Conservation (phyloP, 2,113 vertebrate genomes). For the Dasyurus viverrinus region DNA sequence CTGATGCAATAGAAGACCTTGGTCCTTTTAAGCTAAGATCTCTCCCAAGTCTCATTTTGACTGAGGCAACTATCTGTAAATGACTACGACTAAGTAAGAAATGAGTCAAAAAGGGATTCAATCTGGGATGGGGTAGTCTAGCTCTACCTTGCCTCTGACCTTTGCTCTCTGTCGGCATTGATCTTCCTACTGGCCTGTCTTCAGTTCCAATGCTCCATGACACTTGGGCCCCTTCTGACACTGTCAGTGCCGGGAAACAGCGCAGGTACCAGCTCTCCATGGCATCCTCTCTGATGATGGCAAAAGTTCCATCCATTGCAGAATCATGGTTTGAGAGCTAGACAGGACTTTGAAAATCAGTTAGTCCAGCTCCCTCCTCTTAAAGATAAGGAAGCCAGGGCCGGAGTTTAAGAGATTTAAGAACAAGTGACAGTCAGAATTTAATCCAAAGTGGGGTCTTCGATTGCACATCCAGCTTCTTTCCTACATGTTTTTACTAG, state of each 20-base stretch:
- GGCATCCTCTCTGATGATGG: background rate
- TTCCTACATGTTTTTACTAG: background rate
- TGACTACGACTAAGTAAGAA: too few species aligned
- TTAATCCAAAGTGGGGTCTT: background rate
- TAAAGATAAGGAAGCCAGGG: background rate
- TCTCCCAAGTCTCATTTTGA: too few species aligned
- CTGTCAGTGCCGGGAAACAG: background rate
- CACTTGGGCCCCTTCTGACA: background rate
- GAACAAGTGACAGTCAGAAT: background rate
- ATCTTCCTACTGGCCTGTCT: background rate
- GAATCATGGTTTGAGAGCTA: background rate
- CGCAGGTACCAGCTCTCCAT: background rate
- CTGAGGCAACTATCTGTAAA: too few species aligned
- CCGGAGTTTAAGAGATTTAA: background rate
- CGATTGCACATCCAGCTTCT: background rate
- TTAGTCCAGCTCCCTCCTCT: background rate
- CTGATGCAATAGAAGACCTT: too few species aligned
- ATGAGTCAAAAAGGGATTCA: too few species aligned
- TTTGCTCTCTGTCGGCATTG: background rate
- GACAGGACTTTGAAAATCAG: background rate
- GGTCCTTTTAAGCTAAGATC: too few species aligned
- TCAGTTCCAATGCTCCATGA: background rate
- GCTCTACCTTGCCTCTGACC: background rate
- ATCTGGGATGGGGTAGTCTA: background rate
- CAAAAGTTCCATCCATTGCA: background rate